Conservation (phyloP, 2,797 vertebrate species). For the Tachyglossus aculeatus region DNA sequence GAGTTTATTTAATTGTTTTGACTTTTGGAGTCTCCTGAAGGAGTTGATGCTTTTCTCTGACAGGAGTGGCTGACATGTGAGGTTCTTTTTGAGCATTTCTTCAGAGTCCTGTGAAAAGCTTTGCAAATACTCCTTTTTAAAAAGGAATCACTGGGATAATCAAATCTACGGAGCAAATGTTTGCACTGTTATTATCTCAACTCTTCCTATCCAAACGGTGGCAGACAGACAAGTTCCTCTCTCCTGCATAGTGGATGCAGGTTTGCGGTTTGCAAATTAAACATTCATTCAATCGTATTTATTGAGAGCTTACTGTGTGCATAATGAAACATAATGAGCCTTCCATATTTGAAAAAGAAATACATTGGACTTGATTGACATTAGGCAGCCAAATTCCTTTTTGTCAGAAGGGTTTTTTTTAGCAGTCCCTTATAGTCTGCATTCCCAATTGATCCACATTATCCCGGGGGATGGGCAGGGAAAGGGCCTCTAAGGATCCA, state of each 20-base stretch:
- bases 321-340: neutral
- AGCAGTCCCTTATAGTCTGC: constrained; percentile 6
- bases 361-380: neutral
- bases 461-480: neutral
- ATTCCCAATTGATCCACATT: constrained; percentile 2
- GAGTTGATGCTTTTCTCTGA: constrained; percentile 4
- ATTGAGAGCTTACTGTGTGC: no score
- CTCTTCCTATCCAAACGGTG: neutral
- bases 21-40: constrained; percentile 13
- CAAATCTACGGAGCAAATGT: neutral
- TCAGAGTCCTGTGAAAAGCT: constrained; percentile 1
- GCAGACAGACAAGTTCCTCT: neutral
- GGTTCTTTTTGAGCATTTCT: neutral
- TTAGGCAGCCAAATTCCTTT: neutral
- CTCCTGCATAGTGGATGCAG: neutral
- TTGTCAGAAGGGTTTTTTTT: neutral
- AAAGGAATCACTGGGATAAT: constrained; percentile 1
- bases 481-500: neutral
- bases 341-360: neutral
- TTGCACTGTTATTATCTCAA: neutral
- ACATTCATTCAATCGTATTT: no score
- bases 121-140: constrained; percentile 11
- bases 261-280: constrained; percentile 4
- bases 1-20: constrained; percentile 37
- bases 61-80: constrained; percentile 15